Percentiles rank a stretch among this genome's conserved stretches.
Evolutionary conservation across 2,797 vertebrate species (phyloP).

Genomic region (Acrossocheilus fasciatus): DNA sequence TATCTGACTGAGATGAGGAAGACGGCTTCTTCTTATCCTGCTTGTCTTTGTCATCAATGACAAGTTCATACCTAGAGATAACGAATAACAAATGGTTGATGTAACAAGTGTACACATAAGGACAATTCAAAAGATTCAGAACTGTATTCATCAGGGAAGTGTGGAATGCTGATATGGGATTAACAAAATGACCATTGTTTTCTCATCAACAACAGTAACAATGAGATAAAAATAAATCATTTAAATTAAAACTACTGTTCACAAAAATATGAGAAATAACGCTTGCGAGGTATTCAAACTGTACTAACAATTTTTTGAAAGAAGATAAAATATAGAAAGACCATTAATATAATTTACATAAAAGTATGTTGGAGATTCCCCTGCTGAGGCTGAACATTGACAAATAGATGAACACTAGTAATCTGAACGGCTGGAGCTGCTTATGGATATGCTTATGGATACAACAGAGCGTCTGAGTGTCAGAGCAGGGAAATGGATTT

Average conservation of each 20-base stretch:
- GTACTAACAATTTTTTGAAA: neutral
- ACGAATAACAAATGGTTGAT: neutral
- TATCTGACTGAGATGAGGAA: slow-evolving; percentile 58
- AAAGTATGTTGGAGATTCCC: no score
- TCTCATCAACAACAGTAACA: neutral
- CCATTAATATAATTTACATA: no score
- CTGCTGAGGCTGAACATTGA: no score
- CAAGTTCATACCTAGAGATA: slow-evolving; percentile 83
- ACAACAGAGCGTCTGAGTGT: no score
- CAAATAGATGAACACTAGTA: no score
- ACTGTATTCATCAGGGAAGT: neutral
- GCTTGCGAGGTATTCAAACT: neutral
- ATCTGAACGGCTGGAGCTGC: no score
- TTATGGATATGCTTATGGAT: no score
- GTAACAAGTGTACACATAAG: neutral
- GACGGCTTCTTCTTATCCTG: slow-evolving; percentile 74
- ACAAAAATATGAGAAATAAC: neutral
- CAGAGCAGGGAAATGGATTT: no score
- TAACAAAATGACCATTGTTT: neutral
- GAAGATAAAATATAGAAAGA: neutral
- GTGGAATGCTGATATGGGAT: neutral
- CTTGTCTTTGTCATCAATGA: slow-evolving; percentile 89
- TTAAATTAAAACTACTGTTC: neutral
- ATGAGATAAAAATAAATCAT: neutral
- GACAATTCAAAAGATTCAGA: neutral